phyloP scores from a whole-genome alignment of 2,888 invertebrate species.

The Ennomos quercinarius region DNA sequence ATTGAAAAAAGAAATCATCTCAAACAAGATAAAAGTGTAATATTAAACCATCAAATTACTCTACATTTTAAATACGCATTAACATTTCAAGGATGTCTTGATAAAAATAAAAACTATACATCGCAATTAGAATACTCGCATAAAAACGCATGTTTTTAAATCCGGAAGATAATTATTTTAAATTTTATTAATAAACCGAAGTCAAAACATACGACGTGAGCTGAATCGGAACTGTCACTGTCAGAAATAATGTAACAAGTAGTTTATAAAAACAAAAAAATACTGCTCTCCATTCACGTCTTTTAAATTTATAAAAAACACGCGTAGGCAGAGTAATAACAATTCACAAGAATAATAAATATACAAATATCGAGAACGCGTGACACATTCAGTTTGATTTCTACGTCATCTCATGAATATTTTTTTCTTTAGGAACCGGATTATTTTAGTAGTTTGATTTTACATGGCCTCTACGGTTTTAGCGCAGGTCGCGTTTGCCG shows the following conservation, averaged over 20 bases:
- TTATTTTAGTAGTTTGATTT: constrained; percentile 15
- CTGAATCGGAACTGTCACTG: not conserved
- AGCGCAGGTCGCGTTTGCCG: constrained; percentile 2
- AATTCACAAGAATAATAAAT: constrained; percentile 29
- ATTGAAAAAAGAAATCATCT: too few relatives aligned
- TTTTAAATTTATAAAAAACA: constrained; percentile 26
- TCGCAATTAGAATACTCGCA: not conserved
- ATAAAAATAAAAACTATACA: not conserved
- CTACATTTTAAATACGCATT: not conserved
- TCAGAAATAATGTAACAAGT: constrained; percentile 9
- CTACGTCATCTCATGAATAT: constrained; percentile 38
- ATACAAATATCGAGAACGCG: constrained; percentile 19
- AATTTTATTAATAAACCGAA: constrained; percentile 16
- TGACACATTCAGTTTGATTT: constrained; percentile 36
- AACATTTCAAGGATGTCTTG: not conserved
- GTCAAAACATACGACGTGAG: not conserved
- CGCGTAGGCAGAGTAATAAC: constrained; percentile 38
- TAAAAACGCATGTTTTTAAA: constrained; percentile 3
- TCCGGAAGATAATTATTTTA: constrained; percentile 1
- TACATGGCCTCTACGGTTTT: constrained; percentile 17
- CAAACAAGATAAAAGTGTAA: too few relatives aligned
- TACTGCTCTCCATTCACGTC: constrained; percentile 45
- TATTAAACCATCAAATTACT: too few relatives aligned
- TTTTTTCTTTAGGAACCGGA: constrained; percentile 35
- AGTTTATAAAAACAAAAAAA: constrained; percentile 19